Percentiles rank a stretch among this genome's conserved stretches.
These are phyloP conservation scores for Chlamydotis undulata DNA, from an alignment of 2,113 vertebrate genomes.

Conservation along the genomic window DNA sequence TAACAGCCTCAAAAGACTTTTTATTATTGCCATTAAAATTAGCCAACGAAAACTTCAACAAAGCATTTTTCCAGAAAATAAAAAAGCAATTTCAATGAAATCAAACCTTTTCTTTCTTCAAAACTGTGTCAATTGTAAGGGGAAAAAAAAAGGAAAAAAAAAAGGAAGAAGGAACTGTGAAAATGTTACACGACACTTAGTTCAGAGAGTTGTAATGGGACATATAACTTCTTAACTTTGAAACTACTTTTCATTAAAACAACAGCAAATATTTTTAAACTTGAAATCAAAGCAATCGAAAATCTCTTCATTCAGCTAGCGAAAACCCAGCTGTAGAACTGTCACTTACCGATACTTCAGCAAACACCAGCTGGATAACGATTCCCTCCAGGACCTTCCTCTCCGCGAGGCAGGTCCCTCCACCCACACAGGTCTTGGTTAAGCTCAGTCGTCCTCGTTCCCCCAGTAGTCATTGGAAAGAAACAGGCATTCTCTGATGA, in stretches of 20 bases:
- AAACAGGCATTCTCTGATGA: background rate
- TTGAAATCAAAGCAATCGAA: background rate
- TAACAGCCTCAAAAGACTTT: background rate
- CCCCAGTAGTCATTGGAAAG: background rate
- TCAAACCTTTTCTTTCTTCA: background rate
- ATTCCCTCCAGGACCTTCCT: background rate
- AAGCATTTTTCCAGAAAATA: background rate
- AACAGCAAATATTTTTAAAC: background rate
- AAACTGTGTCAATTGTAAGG: background rate
- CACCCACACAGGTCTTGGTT: rapidly evolving
- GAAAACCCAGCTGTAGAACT: background rate
- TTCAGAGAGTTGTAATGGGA: background rate
- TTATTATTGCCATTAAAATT: background rate
- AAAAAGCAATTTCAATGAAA: background rate
- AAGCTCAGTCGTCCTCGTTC: background rate
- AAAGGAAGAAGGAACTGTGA: background rate
- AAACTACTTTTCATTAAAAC: background rate
- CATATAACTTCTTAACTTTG: background rate
- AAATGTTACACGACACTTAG: background rate
- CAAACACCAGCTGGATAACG: background rate
- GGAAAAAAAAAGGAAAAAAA: rapidly evolving
- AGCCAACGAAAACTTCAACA: background rate
- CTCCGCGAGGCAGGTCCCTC: rapidly evolving
- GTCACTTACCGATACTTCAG: background rate
- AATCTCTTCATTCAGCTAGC: background rate